Conservation (phyloP, 1,140 invertebrate species). For the Nasonia giraulti region DNA sequence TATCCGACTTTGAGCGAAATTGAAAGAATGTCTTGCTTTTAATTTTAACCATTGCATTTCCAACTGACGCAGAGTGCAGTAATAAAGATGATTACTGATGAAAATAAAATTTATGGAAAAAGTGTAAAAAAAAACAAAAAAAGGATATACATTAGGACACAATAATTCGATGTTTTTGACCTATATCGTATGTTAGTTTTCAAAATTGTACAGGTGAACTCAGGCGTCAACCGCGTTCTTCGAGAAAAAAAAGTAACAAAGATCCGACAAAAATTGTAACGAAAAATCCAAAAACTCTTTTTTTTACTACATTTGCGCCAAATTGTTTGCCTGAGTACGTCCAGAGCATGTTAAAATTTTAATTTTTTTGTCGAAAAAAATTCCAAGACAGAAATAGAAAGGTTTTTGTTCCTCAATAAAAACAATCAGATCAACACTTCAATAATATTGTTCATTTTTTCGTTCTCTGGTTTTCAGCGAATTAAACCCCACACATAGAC, state of each 20-base stretch:
- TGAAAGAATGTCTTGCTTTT: conserved; percentile 40
- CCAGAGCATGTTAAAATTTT: conserved; percentile 59
- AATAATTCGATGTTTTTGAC: conserved; percentile 50
- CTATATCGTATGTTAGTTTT: conserved; percentile 52
- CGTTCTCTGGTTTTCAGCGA: neutral
- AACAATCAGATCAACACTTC: conserved; percentile 62
- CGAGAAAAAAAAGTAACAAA: conserved; percentile 11
- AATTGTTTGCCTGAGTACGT: conserved; percentile 53
- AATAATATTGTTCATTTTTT: conserved; percentile 33
- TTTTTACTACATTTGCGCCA: conserved; percentile 56
- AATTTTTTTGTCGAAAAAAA: conserved; percentile 57
- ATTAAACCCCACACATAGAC: too few species aligned
- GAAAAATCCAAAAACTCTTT: conserved; percentile 36
- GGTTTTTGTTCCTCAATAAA: conserved; percentile 65
- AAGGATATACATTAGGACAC: conserved; percentile 18
- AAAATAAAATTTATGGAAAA: conserved; percentile 41
- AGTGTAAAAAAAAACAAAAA: neutral
- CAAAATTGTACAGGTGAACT: conserved; percentile 53
- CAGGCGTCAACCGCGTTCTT: conserved; percentile 3
- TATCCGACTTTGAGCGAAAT: conserved; percentile 38
- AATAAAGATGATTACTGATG: conserved; percentile 39
- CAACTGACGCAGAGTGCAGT: conserved; percentile 49
- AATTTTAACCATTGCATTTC: conserved; percentile 39
- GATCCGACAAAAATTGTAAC: conserved; percentile 49
- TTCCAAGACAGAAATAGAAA: conserved; percentile 53